A percentile compares a stretch with the other conserved stretches of the same genome.
These are phyloP conservation scores for Drosophila demipolita DNA, from an alignment of 2,888 invertebrate species.

Conservation along the genomic window DNA sequence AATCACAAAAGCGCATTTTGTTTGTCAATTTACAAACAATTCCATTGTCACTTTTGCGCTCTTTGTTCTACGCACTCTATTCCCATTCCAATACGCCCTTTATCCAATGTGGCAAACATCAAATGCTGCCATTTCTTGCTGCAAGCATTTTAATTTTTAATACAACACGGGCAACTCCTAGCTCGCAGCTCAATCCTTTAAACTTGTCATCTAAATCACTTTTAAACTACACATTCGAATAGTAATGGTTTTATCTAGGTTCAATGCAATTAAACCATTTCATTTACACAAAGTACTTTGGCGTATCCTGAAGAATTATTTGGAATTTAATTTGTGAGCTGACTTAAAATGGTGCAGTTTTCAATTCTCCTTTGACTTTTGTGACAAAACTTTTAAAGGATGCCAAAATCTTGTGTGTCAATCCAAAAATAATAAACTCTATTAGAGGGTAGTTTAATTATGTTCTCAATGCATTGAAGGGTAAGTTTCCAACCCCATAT, in stretches of 20 bases:
- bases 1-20: conserved; percentile 59
- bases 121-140: conserved; percentile 35
- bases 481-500: no score
- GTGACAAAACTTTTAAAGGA: background rate
- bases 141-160: conserved; percentile 65
- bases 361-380: background rate
- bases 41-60: conserved; percentile 46
- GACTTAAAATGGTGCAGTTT: background rate
- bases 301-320: background rate
- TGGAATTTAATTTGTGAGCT: background rate
- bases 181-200: background rate
- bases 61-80: conserved; percentile 9
- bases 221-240: conserved; percentile 17
- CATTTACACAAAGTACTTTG: conserved; percentile 1
- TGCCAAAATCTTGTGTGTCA: background rate
- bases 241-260: background rate
- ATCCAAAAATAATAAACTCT: background rate
- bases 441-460: no score
- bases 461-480: no score
- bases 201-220: conserved; percentile 31
- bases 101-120: conserved; percentile 21
- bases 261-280: conserved; percentile 1
- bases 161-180: conserved; percentile 24
- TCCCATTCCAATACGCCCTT: background rate
- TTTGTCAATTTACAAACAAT: conserved; percentile 61